Base-by-base conservation (phyloP, 92 coral and sea anemone species). In the Blastomussa wellsi region DNA sequence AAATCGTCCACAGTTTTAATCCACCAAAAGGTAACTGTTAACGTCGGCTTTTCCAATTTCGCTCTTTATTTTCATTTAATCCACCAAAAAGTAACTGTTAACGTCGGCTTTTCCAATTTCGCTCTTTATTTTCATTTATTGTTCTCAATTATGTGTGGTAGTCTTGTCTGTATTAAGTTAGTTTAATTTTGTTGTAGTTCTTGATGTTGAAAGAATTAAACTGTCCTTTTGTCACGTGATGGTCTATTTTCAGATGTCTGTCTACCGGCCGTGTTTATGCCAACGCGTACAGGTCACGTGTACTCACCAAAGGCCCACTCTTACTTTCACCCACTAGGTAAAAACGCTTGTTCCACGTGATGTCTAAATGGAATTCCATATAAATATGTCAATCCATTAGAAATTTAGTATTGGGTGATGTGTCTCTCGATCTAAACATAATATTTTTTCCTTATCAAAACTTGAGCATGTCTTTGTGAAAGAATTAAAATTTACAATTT, bases 241-340 rank as follows among this genome's bases (percentile, higher is more conserved):
- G 72, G 44, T 44, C 32, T 79, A 37, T 31, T 81, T 87, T 20
- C 89, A 96, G 98, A 95, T 68, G 95, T 96, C 26, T 96, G 98
- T 86, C 91, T 96, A 33, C 99, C 99, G 26, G 99, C 99, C n/a
- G 95, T 96, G 31, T 96, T 96, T 59, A 96, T 96, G 99, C 99
- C 99, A 49, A 92, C 98, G 47, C 90, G 94, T 39, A 94, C 89
- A 59, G 94, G 98, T 37, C 86, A 92, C 68, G 97, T 96, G 81
- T 96, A 80, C 87, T 87, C 98, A 35, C 95, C 99, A 60, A 96
- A 94, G 91, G 99, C 99, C 26, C 95, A 90, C 86, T 89, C 95
- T 24, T 96, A 96, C 75, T 96, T 96, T 74, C 99, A 96, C 72
- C 99, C 98, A 16, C 90, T 97, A 85, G 99, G 99, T 96, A 86